Percentiles rank a stretch among this genome's conserved stretches.
These are phyloP conservation scores for Helicolenus hilgendorfi DNA, from an alignment of 2,797 vertebrate species.

Conservation along the genomic window DNA sequence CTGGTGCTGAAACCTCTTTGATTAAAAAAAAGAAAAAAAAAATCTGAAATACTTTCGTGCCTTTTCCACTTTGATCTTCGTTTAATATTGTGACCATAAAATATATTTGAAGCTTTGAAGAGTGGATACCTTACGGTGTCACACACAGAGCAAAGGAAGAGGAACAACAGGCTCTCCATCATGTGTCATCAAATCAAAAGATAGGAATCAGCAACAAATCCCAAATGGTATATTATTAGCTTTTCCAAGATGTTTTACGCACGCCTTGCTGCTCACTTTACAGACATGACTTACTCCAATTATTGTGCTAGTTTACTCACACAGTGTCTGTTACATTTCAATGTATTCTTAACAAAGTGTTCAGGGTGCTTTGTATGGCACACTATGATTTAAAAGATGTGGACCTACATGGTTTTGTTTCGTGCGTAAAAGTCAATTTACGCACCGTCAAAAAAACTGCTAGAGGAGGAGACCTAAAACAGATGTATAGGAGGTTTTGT, in stretches of 20 bases:
- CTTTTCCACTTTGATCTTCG: neutral
- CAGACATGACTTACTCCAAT: neutral
- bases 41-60: no score
- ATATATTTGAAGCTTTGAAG: neutral
- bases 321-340: fast-evolving
- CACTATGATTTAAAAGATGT: neutral
- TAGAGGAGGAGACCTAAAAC: neutral
- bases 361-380: neutral
- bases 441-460: neutral
- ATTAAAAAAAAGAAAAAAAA: neutral
- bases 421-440: slow-evolving; percentile 63
- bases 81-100: neutral
- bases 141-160: neutral
- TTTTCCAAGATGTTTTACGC: slow-evolving; percentile 34
- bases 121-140: neutral
- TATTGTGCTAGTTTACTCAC: neutral
- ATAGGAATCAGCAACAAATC: neutral
- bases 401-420: neutral
- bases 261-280: neutral
- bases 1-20: no score
- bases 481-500: neutral
- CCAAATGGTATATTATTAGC: neutral
- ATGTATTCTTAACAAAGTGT: neutral
- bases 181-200: neutral
- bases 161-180: neutral